Evolutionary conservation across 2,113 vertebrate species (phyloP), one percentile per base, ranked within the genome.

Genomic region (Cyanoliseus patagonus): DNA sequence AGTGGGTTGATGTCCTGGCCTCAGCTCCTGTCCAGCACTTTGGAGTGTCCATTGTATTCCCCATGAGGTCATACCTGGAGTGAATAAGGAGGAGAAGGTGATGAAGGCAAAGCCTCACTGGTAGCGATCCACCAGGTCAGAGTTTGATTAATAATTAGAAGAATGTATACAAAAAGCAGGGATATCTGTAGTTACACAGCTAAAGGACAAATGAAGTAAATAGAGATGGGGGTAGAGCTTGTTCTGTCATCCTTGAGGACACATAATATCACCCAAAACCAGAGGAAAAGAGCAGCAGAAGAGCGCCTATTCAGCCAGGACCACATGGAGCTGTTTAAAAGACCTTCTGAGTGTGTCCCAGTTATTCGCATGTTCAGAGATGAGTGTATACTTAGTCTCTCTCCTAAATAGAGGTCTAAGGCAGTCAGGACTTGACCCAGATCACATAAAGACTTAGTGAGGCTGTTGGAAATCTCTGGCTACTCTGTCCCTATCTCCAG

Each of bases 381-480:
- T 84, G 92, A 96, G 70, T 53, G 61, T 52, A 53, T 89, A 79
- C 83, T 92, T 93, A 53, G 74, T n/a, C n/a, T 68, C 7, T 46
- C 68, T 89, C 81, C 78, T 85, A 85, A 87, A 76, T 1, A 79
- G 49, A 62, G 63, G 53, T 53, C 74, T 61, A 89, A 92, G 84
- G 67, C 78, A 79, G 92, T 20, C 64, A 74, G 78, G 39, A 70
- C 94, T 91, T 96, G 69, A 93, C 63, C 81, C 81, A 39, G 57
- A 87, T 79, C 67, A 76, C 57, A 39, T 53, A 72, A 75, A 23
- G 66, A 83, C 87, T 91, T 84, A 83, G 88, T 46, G 24, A 94
- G 53, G 67, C 69, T 89, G 12, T 87, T 90, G 67, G 70, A 86
- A 87, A 73, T 82, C 62, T 72, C 77, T 87, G 67, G 59, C 39